A percentile compares a stretch with the other conserved stretches of the same genome.
Conservation (phyloP, 2,113 vertebrate species). For the Condylura cristata region DNA sequence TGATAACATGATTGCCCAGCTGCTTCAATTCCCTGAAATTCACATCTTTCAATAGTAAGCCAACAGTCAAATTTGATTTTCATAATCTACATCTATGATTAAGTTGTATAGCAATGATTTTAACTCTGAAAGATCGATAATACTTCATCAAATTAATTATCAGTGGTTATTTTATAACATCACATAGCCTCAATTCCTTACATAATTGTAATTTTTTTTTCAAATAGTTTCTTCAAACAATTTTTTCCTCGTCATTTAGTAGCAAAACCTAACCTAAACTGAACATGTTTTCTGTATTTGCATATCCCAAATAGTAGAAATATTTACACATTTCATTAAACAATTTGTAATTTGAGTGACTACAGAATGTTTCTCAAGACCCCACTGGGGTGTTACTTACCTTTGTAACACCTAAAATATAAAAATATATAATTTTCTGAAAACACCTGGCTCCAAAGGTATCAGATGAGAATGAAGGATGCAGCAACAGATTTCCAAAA, state of each 20-base stretch:
- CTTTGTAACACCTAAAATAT: no score
- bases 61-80: conserved; percentile 10
- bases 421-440: background rate
- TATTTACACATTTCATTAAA: background rate
- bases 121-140: background rate
- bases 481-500: background rate
- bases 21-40: background rate
- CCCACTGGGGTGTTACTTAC: background rate
- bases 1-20: background rate
- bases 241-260: background rate
- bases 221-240: background rate
- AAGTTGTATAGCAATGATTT: background rate
- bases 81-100: background rate
- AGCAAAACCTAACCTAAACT: background rate
- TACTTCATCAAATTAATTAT: conserved; percentile 27
- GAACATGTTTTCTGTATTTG: background rate
- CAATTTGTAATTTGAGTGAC: background rate
- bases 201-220: background rate
- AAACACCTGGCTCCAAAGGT: background rate
- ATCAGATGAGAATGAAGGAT: background rate
- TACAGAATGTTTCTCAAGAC: background rate
- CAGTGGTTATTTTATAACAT: background rate
- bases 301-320: background rate
- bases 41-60: conserved; percentile 4
- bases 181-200: background rate